A percentile compares a stretch with the other conserved stretches of the same genome.
Evolutionary conservation across 2,888 invertebrate species (phyloP).

Genomic region (Orthosia gracilis): DNA sequence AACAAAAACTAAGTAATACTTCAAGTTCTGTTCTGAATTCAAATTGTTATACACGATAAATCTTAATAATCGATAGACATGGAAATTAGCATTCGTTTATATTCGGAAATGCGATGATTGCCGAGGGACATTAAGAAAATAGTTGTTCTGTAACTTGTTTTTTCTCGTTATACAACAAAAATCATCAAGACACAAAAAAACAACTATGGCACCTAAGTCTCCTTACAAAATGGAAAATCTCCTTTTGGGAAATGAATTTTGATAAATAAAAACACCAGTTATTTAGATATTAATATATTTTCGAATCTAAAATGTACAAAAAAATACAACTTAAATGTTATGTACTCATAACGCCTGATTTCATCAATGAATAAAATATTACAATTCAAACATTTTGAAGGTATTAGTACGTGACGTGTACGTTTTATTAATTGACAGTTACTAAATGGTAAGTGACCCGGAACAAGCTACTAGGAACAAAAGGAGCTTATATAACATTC

Average conservation of each 20-base stretch:
- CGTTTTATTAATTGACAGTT: conserved; percentile 88
- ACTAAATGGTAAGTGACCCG: conserved; percentile 80
- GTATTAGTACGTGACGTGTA: conserved; percentile 78
- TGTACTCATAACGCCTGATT: conserved; percentile 91
- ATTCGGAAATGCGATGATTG: too few relatives aligned
- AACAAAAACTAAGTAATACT: too few relatives aligned
- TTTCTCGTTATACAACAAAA: too few relatives aligned
- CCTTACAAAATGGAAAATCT: too few relatives aligned
- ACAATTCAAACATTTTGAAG: conserved; percentile 80
- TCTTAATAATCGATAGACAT: too few relatives aligned
- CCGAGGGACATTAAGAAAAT: too few relatives aligned
- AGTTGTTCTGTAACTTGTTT: too few relatives aligned
- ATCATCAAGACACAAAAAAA: too few relatives aligned
- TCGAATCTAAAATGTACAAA: conserved; percentile 95
- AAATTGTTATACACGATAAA: too few relatives aligned
- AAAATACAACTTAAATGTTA: conserved; percentile 93
- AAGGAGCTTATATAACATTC: conserved; percentile 80
- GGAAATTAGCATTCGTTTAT: too few relatives aligned
- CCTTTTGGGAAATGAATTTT: neutral
- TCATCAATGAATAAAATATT: conserved; percentile 83
- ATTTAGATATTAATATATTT: conserved; percentile 93
- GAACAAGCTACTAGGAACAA: conserved; percentile 88
- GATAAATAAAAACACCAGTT: conserved; percentile 78
- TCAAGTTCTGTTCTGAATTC: too few relatives aligned
- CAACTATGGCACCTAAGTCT: too few relatives aligned